Percentiles rank a stretch among this genome's conserved stretches.
Evolutionary conservation across 2,797 vertebrate genomes (phyloP).

Genomic region (Thalassophryne amazonica): DNA sequence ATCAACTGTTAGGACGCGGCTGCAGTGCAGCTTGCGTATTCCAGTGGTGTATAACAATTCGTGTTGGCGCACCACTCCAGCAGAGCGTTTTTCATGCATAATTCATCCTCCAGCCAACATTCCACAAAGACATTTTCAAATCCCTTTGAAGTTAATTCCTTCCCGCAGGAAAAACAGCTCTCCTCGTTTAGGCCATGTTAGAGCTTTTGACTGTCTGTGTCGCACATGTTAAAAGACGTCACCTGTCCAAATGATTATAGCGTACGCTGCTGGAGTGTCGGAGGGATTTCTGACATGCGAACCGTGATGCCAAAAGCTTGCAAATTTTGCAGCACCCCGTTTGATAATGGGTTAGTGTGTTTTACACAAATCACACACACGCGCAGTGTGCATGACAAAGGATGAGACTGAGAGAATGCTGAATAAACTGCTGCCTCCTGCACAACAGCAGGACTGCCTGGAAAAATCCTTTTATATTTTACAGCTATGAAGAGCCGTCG

Average conservation of each 20-base stretch:
- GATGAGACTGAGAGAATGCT: neutral
- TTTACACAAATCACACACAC: neutral
- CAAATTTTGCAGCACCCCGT: no score
- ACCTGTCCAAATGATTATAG: constrained; percentile 47
- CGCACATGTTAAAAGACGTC: constrained; percentile 14
- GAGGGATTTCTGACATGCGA: no score
- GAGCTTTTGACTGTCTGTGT: constrained; percentile 28
- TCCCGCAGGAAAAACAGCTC: constrained; percentile 51
- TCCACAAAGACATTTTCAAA: constrained; percentile 53
- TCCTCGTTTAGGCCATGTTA: constrained; percentile 4
- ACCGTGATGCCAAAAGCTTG: no score
- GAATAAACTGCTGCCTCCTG: neutral
- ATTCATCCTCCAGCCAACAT: constrained; percentile 50
- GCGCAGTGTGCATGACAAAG: neutral
- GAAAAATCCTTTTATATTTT: neutral
- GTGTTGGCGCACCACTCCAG: constrained; percentile 56
- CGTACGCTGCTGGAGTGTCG: neutral
- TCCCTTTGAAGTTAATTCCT: constrained; percentile 69
- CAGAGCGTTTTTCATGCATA: constrained; percentile 60
- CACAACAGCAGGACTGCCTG: neutral
- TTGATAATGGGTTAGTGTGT: neutral
- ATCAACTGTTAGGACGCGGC: neutral
- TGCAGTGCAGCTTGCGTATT: constrained; percentile 44
- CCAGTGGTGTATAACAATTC: constrained; percentile 55
- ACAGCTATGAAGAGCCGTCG: neutral